Conservation (phyloP, 2,797 vertebrate species). For the Coreius guichenoti region DNA sequence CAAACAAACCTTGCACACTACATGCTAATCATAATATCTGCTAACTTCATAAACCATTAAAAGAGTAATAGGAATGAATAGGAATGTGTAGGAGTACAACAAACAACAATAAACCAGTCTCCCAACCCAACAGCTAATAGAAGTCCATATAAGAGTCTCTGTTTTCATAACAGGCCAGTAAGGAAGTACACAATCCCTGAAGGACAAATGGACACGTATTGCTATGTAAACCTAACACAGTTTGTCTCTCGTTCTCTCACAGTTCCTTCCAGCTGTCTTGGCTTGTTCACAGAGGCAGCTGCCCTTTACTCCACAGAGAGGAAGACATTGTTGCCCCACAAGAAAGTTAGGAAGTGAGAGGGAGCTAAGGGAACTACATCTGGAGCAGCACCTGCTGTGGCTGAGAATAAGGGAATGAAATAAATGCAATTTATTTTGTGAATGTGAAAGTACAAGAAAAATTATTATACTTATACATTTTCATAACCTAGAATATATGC, state of each 20-base stretch:
- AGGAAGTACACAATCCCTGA: slow-evolving; percentile 58
- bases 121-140: slow-evolving; percentile 5
- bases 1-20: background rate
- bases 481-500: background rate
- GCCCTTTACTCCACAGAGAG: slow-evolving; percentile 73
- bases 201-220: slow-evolving; percentile 69
- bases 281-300: slow-evolving; percentile 75
- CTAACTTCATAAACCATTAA: background rate
- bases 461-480: background rate
- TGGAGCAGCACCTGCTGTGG: slow-evolving; percentile 72
- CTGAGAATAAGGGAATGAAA: slow-evolving; percentile 39
- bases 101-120: background rate
- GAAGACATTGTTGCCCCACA: slow-evolving; percentile 59
- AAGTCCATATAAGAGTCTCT: slow-evolving; percentile 22
- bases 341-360: slow-evolving; percentile 58
- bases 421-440: slow-evolving; percentile 47
- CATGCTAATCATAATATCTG: background rate
- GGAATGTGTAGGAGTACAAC: background rate
- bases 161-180: slow-evolving; percentile 42
- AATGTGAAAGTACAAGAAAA: slow-evolving; percentile 21
- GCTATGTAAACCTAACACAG: slow-evolving; percentile 67
- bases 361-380: slow-evolving; percentile 68
- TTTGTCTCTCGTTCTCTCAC: slow-evolving; percentile 47
- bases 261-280: slow-evolving; percentile 79
- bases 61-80: background rate